Evolutionary conservation across 2,888 invertebrate genomes (phyloP).

Genomic region (Parnassius mnemosyne): DNA sequence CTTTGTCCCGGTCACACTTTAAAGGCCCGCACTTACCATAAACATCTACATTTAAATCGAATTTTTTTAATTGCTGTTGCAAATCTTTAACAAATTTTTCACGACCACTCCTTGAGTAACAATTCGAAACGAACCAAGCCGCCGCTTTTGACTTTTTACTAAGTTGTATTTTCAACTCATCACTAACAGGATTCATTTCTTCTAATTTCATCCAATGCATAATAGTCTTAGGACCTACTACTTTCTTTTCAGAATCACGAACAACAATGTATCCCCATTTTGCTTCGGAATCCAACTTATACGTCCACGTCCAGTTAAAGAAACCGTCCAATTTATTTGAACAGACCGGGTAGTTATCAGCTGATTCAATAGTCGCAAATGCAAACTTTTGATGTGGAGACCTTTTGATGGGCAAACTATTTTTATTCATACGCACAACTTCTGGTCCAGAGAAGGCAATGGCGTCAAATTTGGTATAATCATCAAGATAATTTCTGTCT

Average conservation of each 20-base stretch:
- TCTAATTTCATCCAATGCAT: slow-evolving; percentile 43
- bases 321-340: slow-evolving; percentile 39
- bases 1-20: slow-evolving; percentile 37
- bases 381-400: slow-evolving; percentile 49
- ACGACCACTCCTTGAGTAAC: slow-evolving; percentile 41
- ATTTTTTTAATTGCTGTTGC: slow-evolving; percentile 38
- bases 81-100: slow-evolving; percentile 39
- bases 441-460: slow-evolving; percentile 52
- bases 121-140: slow-evolving; percentile 59
- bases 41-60: slow-evolving; percentile 48
- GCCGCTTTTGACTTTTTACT: slow-evolving; percentile 39
- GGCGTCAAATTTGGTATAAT: slow-evolving; percentile 48
- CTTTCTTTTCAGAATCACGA: slow-evolving; percentile 37
- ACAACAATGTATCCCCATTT: slow-evolving; percentile 49
- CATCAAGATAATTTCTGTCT: slow-evolving; percentile 38
- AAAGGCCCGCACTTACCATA: slow-evolving; percentile 42
- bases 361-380: slow-evolving; percentile 50
- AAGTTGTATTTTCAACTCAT: slow-evolving; percentile 36
- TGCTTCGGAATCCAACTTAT: slow-evolving; percentile 46
- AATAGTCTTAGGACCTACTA: slow-evolving; percentile 42
- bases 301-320: slow-evolving; percentile 61
- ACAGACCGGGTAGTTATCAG: slow-evolving; percentile 48
- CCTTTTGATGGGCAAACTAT: slow-evolving; percentile 40
- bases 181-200: slow-evolving; percentile 41
- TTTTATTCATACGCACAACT: slow-evolving; percentile 29